Percentiles rank a stretch among this genome's conserved stretches.
These are phyloP conservation scores for Siphlonurus alternatus DNA, from an alignment of 2,888 invertebrate species.

Conservation along the genomic window DNA sequence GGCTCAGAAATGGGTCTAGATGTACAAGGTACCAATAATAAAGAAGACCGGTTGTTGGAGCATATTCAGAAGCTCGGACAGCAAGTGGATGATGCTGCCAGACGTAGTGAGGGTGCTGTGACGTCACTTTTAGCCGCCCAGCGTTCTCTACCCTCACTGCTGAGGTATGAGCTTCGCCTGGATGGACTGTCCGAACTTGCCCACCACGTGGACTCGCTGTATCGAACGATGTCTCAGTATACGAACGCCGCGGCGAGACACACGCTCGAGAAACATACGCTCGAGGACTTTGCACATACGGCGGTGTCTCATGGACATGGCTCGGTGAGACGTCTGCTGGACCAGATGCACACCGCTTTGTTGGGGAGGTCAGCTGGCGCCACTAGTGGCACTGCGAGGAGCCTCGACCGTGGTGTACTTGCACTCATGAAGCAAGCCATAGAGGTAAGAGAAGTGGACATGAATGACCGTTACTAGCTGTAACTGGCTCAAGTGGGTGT, in stretches of 20 bases:
- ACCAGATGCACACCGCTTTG: constrained; percentile 43
- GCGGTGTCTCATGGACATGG: constrained; percentile 48
- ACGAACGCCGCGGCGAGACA: constrained; percentile 28
- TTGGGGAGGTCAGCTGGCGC: constrained; percentile 18
- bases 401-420: constrained; percentile 33
- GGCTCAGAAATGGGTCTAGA: background rate
- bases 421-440: constrained; percentile 18
- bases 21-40: background rate
- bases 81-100: background rate
- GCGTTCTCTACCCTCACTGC: constrained; percentile 26
- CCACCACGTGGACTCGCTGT: constrained; percentile 38
- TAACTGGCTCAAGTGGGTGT: too few species aligned
- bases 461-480: too few species aligned
- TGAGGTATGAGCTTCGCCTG: constrained; percentile 39
- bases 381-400: too few species aligned
- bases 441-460: constrained; percentile 18
- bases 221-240: constrained; percentile 41
- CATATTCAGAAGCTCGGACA: background rate
- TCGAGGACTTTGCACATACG: constrained; percentile 51
- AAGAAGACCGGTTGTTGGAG: background rate
- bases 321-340: constrained; percentile 45
- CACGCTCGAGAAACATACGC: constrained; percentile 34
- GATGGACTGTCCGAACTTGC: constrained; percentile 43
- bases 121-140: background rate
- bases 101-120: background rate